Percentiles rank a stretch among this genome's conserved stretches.
Evolutionary conservation across 2,797 vertebrate genomes (phyloP).

Genomic region (Halcyon badia): DNA sequence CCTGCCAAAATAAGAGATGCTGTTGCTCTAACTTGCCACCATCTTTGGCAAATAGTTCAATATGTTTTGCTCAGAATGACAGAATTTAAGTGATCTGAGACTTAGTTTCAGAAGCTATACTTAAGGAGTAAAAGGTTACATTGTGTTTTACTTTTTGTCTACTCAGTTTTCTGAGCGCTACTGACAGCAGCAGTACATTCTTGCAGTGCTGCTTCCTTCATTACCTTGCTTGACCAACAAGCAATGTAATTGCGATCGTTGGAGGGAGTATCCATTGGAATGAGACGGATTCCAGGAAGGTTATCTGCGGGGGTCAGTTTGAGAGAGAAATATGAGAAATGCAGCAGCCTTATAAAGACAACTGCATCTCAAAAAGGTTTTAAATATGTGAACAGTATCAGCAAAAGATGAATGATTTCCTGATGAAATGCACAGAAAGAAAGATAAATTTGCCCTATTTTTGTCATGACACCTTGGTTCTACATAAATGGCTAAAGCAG

Average conservation of each 20-base stretch:
- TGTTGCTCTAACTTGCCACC: not conserved
- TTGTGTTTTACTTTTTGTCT: not conserved
- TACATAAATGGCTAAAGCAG: not conserved
- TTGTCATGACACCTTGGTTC: not conserved
- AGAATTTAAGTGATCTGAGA: not conserved
- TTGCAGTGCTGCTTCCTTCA: not conserved
- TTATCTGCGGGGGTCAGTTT: not conserved
- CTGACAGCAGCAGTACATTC: not conserved
- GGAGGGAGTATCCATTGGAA: not conserved
- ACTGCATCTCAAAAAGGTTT: not conserved
- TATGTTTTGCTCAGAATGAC: not conserved
- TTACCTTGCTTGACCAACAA: not conserved
- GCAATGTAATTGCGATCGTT: not conserved
- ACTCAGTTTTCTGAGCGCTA: accelerated
- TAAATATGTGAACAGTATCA: not conserved
- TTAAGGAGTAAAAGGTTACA: not conserved
- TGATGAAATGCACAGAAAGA: not conserved
- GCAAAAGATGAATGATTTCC: not conserved
- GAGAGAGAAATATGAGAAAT: not conserved
- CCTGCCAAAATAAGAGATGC: slow-evolving; percentile 3
- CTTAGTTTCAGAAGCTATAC: not conserved
- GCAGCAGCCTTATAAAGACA: not conserved
- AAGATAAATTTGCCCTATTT: not conserved
- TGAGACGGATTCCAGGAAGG: not conserved
- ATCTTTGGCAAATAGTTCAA: not conserved